Evolutionary conservation across 2,113 vertebrate genomes (phyloP).

Genomic region (Carettochelys insculpta): DNA sequence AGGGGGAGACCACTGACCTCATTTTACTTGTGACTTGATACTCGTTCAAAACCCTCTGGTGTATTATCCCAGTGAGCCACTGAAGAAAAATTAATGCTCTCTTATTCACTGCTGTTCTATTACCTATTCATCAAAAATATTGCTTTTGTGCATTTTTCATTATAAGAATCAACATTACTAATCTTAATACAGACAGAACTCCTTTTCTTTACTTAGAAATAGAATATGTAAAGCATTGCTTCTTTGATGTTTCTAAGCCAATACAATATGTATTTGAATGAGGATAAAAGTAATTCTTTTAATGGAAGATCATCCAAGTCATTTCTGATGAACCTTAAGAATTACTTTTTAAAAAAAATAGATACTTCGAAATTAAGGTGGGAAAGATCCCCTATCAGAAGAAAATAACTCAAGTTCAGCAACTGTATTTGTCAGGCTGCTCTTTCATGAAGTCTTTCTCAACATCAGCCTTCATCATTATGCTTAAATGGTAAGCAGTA

Average conservation of each 20-base stretch:
- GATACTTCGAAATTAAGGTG: slow-evolving; percentile 31
- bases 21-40: slow-evolving; percentile 1
- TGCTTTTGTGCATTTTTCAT: slow-evolving; percentile 85
- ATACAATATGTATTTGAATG: slow-evolving; percentile 84
- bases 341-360: neutral
- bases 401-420: neutral
- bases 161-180: slow-evolving; percentile 83
- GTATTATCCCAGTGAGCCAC: slow-evolving; percentile 42
- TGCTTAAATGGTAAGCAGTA: neutral
- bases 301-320: slow-evolving; percentile 68
- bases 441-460: neutral
- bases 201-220: slow-evolving; percentile 78
- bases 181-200: slow-evolving; percentile 82
- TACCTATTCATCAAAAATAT: slow-evolving; percentile 84
- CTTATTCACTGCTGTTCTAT: slow-evolving; percentile 69
- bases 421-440: neutral
- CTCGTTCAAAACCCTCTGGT: slow-evolving; percentile 32
- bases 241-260: slow-evolving; percentile 83
- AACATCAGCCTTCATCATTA: neutral
- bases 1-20: neutral
- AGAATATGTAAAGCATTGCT: slow-evolving; percentile 80
- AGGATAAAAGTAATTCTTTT: slow-evolving; percentile 77
- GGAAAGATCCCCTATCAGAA: neutral
- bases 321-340: slow-evolving; percentile 69
- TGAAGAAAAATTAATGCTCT: slow-evolving; percentile 63